These are phyloP conservation scores for Phylloscopus collybita DNA, from an alignment of 2,797 vertebrate species.

Conservation along the genomic window DNA sequence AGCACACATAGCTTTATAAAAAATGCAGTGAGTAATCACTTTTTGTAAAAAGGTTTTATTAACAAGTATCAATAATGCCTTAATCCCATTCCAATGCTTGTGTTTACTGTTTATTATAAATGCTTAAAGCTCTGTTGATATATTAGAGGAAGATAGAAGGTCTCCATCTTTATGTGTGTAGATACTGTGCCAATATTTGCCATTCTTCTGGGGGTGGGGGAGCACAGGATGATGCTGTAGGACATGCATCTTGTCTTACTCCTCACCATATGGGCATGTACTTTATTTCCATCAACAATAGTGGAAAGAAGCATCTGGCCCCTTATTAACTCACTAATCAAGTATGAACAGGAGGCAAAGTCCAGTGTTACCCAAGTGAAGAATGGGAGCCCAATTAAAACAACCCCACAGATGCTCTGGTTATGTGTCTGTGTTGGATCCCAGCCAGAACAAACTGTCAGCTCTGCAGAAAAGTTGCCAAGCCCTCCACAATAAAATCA, in stretches of 20 bases:
- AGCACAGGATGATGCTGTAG: background rate
- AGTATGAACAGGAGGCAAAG: background rate
- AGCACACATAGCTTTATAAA: background rate
- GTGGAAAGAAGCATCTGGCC: background rate
- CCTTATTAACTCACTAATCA: background rate
- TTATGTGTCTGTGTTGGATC: background rate
- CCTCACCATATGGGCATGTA: background rate
- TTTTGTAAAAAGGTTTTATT: background rate
- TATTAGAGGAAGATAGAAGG: background rate
- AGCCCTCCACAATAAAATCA: constrained; percentile 18
- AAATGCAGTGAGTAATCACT: background rate
- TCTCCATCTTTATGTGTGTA: background rate
- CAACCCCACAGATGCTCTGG: background rate
- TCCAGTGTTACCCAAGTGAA: background rate
- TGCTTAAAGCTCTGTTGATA: background rate
- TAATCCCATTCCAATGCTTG: background rate
- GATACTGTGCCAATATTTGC: background rate
- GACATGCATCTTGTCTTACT: background rate
- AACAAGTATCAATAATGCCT: background rate
- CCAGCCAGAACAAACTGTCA: constrained; percentile 18
- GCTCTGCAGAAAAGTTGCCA: constrained; percentile 23
- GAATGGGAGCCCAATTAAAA: constrained; percentile 10
- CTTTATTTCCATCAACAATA: background rate
- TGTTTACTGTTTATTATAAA: background rate
- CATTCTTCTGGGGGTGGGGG: background rate